These are phyloP conservation scores for Planiliza haematocheilus DNA, from an alignment of 2,113 vertebrate species.

Conservation along the genomic window DNA sequence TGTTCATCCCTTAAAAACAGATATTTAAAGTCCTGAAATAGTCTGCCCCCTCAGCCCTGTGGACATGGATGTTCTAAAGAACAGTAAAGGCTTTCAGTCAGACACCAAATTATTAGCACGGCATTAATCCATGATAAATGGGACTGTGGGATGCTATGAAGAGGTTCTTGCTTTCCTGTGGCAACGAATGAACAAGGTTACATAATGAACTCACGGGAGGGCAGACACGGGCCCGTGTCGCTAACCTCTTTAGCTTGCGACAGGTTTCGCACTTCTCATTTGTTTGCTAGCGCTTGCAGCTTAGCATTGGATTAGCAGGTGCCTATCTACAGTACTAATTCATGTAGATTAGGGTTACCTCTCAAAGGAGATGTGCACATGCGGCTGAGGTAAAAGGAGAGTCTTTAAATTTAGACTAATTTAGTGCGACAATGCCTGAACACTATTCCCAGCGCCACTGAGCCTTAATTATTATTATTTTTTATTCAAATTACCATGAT, in stretches of 20 bases:
- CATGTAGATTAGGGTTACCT: conserved; percentile 78
- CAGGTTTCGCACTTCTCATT: conserved; percentile 83
- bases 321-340: conserved; percentile 76
- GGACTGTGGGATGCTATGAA: conserved; percentile 72
- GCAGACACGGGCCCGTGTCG: conserved; percentile 65
- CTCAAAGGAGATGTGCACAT: conserved; percentile 53
- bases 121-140: conserved; percentile 76
- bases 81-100: conserved; percentile 49
- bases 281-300: conserved; percentile 70
- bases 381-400: conserved; percentile 24
- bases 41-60: conserved; percentile 43
- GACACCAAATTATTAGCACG: conserved; percentile 65
- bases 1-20: conserved; percentile 34
- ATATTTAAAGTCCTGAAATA: conserved; percentile 25
- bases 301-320: conserved; percentile 82
- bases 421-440: conserved; percentile 9
- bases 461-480: conserved; percentile 6
- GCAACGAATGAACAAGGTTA: conserved; percentile 81
- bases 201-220: conserved; percentile 78
- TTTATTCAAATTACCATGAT: conserved; percentile 4
- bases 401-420: conserved; percentile 17
- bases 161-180: conserved; percentile 73
- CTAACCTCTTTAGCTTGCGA: conserved; percentile 79
- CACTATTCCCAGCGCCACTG: not conserved
- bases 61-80: conserved; percentile 42